phyloP scores from a whole-genome alignment of 2,113 vertebrate species.

The Seriola rivoliana region DNA sequence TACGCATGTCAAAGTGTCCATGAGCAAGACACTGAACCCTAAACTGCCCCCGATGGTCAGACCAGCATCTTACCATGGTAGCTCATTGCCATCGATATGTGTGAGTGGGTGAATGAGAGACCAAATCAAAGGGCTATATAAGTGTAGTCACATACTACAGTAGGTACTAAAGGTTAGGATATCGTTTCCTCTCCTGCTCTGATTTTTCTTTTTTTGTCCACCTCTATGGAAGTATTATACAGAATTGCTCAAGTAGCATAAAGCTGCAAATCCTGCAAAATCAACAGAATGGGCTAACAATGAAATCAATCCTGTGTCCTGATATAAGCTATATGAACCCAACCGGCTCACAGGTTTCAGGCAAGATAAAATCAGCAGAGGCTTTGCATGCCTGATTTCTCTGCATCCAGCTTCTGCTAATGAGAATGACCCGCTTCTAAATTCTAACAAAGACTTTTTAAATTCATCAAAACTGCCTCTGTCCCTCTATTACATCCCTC shows the following conservation, averaged over 20 bases:
- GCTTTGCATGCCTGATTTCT: constrained; percentile 6
- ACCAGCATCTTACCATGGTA: background rate
- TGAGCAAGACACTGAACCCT: background rate
- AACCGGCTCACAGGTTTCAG: background rate
- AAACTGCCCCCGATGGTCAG: background rate
- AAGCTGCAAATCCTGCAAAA: background rate
- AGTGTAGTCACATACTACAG: too few species aligned
- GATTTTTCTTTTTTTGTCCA: background rate
- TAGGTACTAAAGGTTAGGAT: background rate
- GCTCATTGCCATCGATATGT: background rate
- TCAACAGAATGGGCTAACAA: background rate
- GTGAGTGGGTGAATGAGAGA: background rate
- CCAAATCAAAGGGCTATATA: background rate
- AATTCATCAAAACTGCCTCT: constrained; percentile 23
- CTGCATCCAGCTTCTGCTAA: constrained; percentile 1
- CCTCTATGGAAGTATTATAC: background rate
- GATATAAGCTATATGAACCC: background rate
- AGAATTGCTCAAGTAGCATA: background rate
- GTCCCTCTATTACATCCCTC: constrained; percentile 20
- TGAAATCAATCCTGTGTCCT: background rate
- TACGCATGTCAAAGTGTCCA: background rate
- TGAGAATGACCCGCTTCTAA: constrained; percentile 16
- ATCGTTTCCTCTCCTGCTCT: background rate
- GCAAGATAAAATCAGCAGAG: constrained; percentile 15
- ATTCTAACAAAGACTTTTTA: constrained; percentile 18